These are phyloP conservation scores for Phallusia fumigata DNA, from an alignment of 23 tunicate genomes.

Conservation along the genomic window DNA sequence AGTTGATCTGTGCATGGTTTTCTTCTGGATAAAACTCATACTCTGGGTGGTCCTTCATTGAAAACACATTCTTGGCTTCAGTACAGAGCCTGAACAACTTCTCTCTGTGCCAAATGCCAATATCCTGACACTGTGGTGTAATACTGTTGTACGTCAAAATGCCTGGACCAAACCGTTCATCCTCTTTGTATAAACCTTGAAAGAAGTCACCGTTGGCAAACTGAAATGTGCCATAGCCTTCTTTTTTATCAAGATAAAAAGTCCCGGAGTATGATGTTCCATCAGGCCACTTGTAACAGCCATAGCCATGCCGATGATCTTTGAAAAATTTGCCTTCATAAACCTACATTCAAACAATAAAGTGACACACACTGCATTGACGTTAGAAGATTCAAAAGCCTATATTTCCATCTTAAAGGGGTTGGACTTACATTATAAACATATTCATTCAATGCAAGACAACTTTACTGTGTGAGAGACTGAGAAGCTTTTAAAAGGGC, in stretches of 20 bases:
- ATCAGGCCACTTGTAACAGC: conserved; percentile 76
- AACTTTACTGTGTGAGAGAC: too few relatives aligned
- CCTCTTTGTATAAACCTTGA: conserved; percentile 79
- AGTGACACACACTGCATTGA: too few relatives aligned
- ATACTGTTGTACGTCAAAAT: conserved; percentile 53
- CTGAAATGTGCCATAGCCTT: conserved; percentile 74
- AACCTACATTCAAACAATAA: conserved; percentile 21
- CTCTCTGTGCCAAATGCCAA: conserved; percentile 83
- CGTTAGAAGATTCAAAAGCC: too few relatives aligned
- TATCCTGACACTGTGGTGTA: conserved; percentile 31
- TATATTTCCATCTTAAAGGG: too few relatives aligned
- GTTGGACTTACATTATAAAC: too few relatives aligned
- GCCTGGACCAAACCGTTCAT: conserved; percentile 96
- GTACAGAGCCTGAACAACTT: conserved; percentile 64
- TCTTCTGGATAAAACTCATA: conserved; percentile 74
- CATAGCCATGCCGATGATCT: conserved; percentile 86
- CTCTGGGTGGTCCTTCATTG: conserved; percentile 65
- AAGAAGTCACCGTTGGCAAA: conserved; percentile 75
- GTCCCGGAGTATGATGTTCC: conserved; percentile 63
- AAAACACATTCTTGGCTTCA: conserved; percentile 32
- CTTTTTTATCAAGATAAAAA: conserved; percentile 71
- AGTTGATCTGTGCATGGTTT: conserved; percentile 24
- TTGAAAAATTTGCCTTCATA: conserved; percentile 90
- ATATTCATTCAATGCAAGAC: too few relatives aligned
- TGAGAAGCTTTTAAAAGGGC: too few relatives aligned